Evolutionary conservation across 1,140 invertebrate species (phyloP), one percentile per base, ranked within the genome.

Genomic region (Dryas iulia): DNA sequence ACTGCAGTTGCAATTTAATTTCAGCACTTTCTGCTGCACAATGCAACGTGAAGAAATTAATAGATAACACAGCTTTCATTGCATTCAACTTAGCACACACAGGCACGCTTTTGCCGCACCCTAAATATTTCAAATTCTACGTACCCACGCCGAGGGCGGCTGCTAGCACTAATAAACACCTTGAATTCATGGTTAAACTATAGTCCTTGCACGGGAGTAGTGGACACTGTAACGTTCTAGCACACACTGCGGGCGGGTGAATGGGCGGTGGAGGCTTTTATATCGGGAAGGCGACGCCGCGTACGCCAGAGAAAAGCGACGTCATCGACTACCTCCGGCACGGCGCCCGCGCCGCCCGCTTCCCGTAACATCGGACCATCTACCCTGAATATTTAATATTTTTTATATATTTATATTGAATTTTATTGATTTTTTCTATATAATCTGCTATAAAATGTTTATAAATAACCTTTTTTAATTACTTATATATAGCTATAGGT

Each of bases 191-290:
- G 71, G 75, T 90, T 82, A 76, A 84, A 86, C 79, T 84, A 69
- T 81, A 88, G 87, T 89, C 87, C 84, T 89, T 85, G 79, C 86
- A 89, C 87, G 77, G 74, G 71, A 81, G 82, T 75, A 82, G 89
- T 89, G 79, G 81, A 79, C 86, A 90, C 89, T 88, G 63, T 87
- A 82, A 89, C 86, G 89, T 87, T 84, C 82, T 77, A 89, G 82
- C 89, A 91, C 89, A 87, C 82, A 91, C 89, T 91, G 89, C 89
- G 89, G 81, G 85, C 89, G 87, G 86, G 87, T 89, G 89, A 91
- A 87, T 88, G 89, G 87, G 86, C 78, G 82, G 67, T 83, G 72
- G 78, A 84, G 75, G 85, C 87, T 90, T 91, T 89, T 91, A 91
- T 91, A 91, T 84, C 77, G 84, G 86, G 89, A 86, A 79, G 77